Evolutionary conservation across 2,797 vertebrate species (phyloP).

Genomic region (Esox masquinongy): DNA sequence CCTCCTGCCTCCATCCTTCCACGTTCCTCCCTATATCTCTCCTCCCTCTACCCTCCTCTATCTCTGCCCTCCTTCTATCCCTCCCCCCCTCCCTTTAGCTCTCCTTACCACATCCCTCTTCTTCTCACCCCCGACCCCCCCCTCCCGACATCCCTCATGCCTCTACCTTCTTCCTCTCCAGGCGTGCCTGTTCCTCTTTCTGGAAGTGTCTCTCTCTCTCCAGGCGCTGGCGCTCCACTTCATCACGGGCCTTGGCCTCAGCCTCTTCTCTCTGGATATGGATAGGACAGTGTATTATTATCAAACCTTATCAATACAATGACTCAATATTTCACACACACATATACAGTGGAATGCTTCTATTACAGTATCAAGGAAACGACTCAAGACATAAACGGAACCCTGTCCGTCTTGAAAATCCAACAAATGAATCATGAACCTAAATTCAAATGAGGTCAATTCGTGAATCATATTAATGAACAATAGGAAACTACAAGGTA

Average conservation of each 20-base stretch:
- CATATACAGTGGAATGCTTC: background rate
- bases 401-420: background rate
- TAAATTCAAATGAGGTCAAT: no score
- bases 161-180: conserved; percentile 50
- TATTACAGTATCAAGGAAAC: background rate
- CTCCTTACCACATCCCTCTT: background rate
- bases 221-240: conserved; percentile 86
- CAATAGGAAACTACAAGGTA: background rate
- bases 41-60: background rate
- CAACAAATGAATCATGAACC: no score
- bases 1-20: no score
- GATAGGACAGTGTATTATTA: background rate
- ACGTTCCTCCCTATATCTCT: background rate
- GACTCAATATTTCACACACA: background rate
- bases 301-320: background rate
- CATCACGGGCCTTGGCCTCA: conserved; percentile 82
- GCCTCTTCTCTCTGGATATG: conserved; percentile 85
- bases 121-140: background rate
- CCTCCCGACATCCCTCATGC: background rate
- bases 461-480: no score
- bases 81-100: background rate
- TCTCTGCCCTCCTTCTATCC: background rate
- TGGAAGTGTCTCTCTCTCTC: conserved; percentile 97
- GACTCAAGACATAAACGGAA: background rate
- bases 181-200: conserved; percentile 91